Evolutionary conservation across 2,888 invertebrate genomes (phyloP).

Genomic region (Axea sp.): DNA sequence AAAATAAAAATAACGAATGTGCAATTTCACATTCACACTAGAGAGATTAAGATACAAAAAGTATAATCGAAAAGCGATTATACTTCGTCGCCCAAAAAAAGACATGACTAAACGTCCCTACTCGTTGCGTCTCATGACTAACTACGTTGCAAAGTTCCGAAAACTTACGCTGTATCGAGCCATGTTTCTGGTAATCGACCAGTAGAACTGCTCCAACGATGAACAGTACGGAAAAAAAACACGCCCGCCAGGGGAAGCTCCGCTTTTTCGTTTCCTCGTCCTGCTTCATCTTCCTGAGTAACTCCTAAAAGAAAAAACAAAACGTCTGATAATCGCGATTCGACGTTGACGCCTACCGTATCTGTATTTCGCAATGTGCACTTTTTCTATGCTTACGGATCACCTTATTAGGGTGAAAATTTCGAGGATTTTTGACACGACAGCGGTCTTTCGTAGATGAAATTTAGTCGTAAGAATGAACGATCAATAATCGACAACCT

Average conservation of each 20-base stretch:
- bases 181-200: slow-evolving; percentile 84
- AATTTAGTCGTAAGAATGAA: slow-evolving; percentile 18
- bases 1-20: no score
- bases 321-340: background rate
- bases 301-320: slow-evolving; percentile 73
- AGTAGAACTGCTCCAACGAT: slow-evolving; percentile 83
- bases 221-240: slow-evolving; percentile 83
- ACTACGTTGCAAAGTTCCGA: no score
- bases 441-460: background rate
- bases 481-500: slow-evolving; percentile 68
- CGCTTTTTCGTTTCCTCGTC: slow-evolving; percentile 73
- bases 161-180: slow-evolving; percentile 85
- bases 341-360: background rate
- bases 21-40: no score
- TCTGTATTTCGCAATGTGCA: slow-evolving; percentile 6
- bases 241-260: slow-evolving; percentile 84
- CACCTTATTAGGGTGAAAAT: background rate
- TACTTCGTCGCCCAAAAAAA: no score
- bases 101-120: no score
- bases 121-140: no score
- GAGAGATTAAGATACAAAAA: no score
- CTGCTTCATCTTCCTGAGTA: slow-evolving; percentile 80
- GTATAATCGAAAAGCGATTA: no score
- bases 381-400: slow-evolving; percentile 26
- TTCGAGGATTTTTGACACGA: background rate